Conservation (phyloP, 1,140 invertebrate species). For the Araneus ventricosus region DNA sequence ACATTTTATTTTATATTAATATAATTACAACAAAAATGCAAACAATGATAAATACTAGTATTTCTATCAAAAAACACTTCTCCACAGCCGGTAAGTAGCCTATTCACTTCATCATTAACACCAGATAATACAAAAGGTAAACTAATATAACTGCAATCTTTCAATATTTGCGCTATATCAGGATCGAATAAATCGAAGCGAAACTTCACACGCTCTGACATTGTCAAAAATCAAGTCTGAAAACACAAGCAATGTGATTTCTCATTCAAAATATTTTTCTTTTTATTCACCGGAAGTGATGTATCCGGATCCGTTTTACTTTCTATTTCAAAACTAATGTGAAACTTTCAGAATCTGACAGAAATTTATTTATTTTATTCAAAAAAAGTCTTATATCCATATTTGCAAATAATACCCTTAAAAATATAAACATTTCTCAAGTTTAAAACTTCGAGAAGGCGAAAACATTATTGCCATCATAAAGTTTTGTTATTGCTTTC, state of each 20-base stretch:
- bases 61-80: constrained; percentile 26
- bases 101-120: constrained; percentile 45
- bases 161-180: not conserved
- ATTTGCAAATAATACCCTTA: no score
- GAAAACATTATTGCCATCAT: not conserved
- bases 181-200: constrained; percentile 58
- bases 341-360: no score
- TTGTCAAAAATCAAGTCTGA: not conserved
- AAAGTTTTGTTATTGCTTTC: not conserved
- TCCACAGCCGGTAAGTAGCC: constrained; percentile 50
- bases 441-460: not conserved
- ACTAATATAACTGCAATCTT: constrained; percentile 54
- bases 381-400: no score
- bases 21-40: not conserved
- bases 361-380: no score
- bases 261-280: no score
- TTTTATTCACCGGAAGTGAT: no score
- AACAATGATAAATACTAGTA: not conserved
- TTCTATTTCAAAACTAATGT: no score
- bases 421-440: no score
- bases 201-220: not conserved
- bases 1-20: not conserved
- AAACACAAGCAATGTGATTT: no score
- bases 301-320: no score
- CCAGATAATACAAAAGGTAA: constrained; percentile 55